Evolutionary conservation across 2,797 vertebrate genomes (phyloP).

Genomic region (Sternarchorhynchus goeldii): DNA sequence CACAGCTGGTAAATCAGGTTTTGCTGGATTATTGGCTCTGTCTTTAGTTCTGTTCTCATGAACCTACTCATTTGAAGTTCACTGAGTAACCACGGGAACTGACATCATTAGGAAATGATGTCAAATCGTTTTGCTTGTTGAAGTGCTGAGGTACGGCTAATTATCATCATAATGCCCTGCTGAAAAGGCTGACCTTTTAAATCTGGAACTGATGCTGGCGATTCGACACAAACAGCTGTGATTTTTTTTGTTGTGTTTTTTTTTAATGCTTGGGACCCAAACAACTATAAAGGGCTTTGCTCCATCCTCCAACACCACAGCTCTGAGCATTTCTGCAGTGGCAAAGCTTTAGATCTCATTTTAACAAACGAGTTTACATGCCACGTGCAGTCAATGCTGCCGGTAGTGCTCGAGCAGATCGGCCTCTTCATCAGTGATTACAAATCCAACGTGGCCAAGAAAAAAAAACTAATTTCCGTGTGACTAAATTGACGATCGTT

Average conservation of each 20-base stretch:
- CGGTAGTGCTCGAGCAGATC: too few relatives aligned
- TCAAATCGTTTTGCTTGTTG: conserved; percentile 24
- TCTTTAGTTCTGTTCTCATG: conserved; percentile 26
- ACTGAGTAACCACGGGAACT: conserved; percentile 29
- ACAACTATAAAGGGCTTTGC: too few relatives aligned
- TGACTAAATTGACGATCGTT: too few relatives aligned
- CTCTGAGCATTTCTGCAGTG: too few relatives aligned
- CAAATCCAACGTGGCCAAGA: too few relatives aligned
- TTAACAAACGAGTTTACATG: neutral
- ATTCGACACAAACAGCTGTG: neutral
- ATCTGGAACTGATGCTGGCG: neutral
- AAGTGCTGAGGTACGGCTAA: neutral
- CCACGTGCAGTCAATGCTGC: too few relatives aligned
- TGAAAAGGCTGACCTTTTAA: neutral
- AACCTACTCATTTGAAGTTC: conserved; percentile 25
- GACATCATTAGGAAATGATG: conserved; percentile 44
- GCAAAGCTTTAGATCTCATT: neutral
- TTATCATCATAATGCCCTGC: neutral
- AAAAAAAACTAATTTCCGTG: too few relatives aligned
- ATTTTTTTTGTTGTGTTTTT: too few relatives aligned
- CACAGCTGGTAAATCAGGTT: conserved; percentile 43
- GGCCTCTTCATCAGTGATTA: too few relatives aligned
- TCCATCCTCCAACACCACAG: too few relatives aligned
- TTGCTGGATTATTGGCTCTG: conserved; percentile 10
- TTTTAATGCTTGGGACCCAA: too few relatives aligned